Conservation (phyloP, 2,797 vertebrate genomes). For the Botia kubotai region DNA sequence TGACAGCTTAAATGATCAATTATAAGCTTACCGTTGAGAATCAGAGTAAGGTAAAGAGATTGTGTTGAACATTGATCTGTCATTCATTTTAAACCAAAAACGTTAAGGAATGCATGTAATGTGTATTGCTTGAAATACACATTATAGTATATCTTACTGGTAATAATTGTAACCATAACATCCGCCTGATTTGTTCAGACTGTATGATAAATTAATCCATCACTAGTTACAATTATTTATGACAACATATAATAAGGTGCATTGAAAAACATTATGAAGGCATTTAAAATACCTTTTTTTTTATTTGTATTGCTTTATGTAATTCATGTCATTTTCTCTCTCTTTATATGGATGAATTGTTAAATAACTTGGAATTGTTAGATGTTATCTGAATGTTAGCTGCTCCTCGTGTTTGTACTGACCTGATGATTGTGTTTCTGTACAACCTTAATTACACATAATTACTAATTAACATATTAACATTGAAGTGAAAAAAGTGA, state of each 20-base stretch:
- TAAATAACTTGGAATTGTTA: slow-evolving; percentile 70
- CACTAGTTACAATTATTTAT: neutral
- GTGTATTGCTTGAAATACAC: too few species aligned
- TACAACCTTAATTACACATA: neutral
- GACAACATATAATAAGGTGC: neutral
- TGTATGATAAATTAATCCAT: neutral
- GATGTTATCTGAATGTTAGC: slow-evolving; percentile 70
- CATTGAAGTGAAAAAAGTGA: too few species aligned
- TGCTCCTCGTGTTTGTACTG: slow-evolving; percentile 58
- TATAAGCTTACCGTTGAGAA: too few species aligned
- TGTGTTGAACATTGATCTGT: too few species aligned
- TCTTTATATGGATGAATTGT: slow-evolving; percentile 54
- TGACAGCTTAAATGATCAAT: too few species aligned
- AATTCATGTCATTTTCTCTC: slow-evolving; percentile 47
- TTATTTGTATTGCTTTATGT: neutral
- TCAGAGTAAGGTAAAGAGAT: too few species aligned
- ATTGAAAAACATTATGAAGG: too few species aligned
- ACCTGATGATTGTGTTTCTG: slow-evolving; percentile 1
- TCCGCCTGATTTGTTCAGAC: neutral
- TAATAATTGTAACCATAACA: too few species aligned
- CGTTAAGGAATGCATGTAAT: too few species aligned
- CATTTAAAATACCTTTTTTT: neutral
- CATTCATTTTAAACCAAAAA: too few species aligned
- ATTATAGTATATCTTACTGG: too few species aligned
- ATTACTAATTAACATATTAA: too few species aligned